A percentile compares a stretch with the other conserved stretches of the same genome.
Conservation (phyloP, 2,888 invertebrate species). For the Campoplex capitator region DNA sequence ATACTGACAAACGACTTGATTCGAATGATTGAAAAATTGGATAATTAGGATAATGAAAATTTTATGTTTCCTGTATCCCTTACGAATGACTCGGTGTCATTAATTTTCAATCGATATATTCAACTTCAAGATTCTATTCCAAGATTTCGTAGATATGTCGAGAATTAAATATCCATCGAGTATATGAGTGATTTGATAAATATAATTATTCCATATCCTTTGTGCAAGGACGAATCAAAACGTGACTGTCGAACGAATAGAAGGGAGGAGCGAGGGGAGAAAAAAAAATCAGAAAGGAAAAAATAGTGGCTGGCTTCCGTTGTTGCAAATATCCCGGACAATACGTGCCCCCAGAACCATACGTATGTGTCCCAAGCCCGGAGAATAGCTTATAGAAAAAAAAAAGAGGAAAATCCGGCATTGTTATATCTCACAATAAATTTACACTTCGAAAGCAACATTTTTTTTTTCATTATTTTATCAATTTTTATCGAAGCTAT, state of each 20-base stretch:
- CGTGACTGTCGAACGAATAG: slow-evolving; percentile 21
- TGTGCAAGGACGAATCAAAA: slow-evolving; percentile 51
- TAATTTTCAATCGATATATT: not conserved
- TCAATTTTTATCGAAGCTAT: not conserved
- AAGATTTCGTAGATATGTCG: not conserved
- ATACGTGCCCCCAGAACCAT: slow-evolving; percentile 47
- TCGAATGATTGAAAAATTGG: too few relatives aligned
- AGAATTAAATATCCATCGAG: not conserved
- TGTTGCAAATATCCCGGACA: slow-evolving; percentile 47
- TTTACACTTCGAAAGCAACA: not conserved
- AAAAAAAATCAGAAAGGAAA: slow-evolving; percentile 29
- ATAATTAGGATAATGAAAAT: not conserved
- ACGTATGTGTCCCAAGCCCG: slow-evolving; percentile 10
- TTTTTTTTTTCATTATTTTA: not conserved
- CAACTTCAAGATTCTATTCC: not conserved
- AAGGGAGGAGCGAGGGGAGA: slow-evolving; percentile 23
- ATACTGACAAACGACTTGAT: too few relatives aligned
- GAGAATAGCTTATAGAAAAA: not conserved
- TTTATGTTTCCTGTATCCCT: not conserved
- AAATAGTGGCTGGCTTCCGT: slow-evolving; percentile 54
- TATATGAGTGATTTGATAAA: not conserved
- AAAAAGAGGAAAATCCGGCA: slow-evolving; percentile 4
- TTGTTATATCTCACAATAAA: not conserved
- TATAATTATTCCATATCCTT: slow-evolving; percentile 45
- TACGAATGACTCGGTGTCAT: not conserved